Evolutionary conservation across 2,797 vertebrate species (phyloP), one percentile per base, ranked within the genome.

Genomic region (Lacerta agilis): DNA sequence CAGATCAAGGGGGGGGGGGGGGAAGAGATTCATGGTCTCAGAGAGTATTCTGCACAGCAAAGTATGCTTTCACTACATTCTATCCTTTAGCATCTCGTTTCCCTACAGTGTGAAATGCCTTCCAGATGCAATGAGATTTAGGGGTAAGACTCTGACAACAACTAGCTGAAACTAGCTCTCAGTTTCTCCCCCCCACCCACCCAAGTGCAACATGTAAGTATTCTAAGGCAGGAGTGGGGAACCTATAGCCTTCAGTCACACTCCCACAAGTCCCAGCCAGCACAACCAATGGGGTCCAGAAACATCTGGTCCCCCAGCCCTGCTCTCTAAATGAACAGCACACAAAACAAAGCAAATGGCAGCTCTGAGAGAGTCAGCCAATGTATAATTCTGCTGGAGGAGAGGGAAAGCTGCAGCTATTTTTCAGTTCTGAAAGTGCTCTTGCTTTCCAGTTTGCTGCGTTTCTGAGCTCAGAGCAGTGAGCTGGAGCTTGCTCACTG

Each of bases 401-500:
- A 33, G 43, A 90, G 88, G 88, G 73, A 87, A 0, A 45, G 73
- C 66, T 87, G 55, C 29, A 55, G 36, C 43, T 36, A 58, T 85
- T 41, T n/a, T 72, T 81, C 45, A 9, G 36, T 9, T 85, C 41
- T 76, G 33, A 82, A 83, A 91, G 84, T 55, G 29, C 11, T 81
- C 61, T 67, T 86, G 33, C 73, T 78, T 13, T 88, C 83, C 66
- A 85, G 38, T 38, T 29, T 71, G 86, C 7, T 64, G 81, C 55
- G 5, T 78, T 49, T 25, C 77, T 61, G 73, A 55, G 23, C 17
- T n/a, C 33, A 15, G 2, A 76, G 41, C 66, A 86, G 82, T 41
- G 73, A 36, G 89, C 90, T 69, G 82, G 17, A 66, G 25, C 69
- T 67, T 79, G 82, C 86, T 92, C 81, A 58, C 27, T 41, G 58